Evolutionary conservation across 2,797 vertebrate species (phyloP), one percentile per base, ranked within the genome.

Genomic region (Gadopsis bispinosus): DNA sequence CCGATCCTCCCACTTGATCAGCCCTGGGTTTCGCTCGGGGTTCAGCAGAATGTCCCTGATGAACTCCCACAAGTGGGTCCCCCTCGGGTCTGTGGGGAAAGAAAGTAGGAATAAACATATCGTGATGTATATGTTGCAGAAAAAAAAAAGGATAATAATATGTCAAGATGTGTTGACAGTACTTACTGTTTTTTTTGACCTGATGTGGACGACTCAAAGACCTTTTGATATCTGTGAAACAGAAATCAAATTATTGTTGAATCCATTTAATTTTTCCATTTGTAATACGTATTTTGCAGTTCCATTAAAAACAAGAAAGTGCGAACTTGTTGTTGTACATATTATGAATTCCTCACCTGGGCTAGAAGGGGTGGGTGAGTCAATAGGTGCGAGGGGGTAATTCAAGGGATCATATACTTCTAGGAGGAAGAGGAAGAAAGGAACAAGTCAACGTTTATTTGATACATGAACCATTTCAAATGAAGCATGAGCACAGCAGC

Each of bases 1-100:
- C 20, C 98, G 95, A 83, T 99, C 97, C 92, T 99, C 98, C 98
- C 98, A 99, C 81, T 99, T 98, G 83, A 99, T 99, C 73, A 99
- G 90, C 2, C 98, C 98, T 0, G 97, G 97, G 78, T 99, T 98
- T 86, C 97, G 96, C 75, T 99, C 98, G 20, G 98, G 97, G 87
- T 96, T 96, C 63, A 99, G 94, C 65, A 99, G 96, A 90, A 99
- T 99, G 87, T 99, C 98, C 26, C 98, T 91, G 90, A 99, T 98
- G 89, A 99, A 99, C 88, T 99, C 98, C 98, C 98, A 99, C 71
- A 99, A 93, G 83, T 99, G 98, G 14, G 96, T 99, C 39, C 98
- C 97, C 56, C 98, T 94, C 0, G 97, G 97, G 77, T 97, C 97
- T 99, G 85, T 75, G 72, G 10, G 59, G 16, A 22, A 8, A 65